Evolutionary conservation across 2,797 vertebrate species (phyloP).

Genomic region (Cynodonichthys magdalenae): DNA sequence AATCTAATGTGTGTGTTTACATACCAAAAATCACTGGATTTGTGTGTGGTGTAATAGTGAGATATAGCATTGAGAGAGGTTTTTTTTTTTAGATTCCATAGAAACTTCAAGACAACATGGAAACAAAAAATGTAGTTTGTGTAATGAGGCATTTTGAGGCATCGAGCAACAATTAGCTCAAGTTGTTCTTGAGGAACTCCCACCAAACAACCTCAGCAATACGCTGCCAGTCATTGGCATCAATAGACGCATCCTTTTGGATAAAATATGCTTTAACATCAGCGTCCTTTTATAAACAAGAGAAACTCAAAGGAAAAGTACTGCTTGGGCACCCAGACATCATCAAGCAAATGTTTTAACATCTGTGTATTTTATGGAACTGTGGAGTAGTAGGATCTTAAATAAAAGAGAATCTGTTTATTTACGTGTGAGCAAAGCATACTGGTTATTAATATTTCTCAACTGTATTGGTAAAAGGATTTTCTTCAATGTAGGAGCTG

Average conservation of each 20-base stretch:
- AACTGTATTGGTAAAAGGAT: background rate
- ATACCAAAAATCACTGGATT: conserved; percentile 8
- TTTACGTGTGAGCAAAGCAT: conserved; percentile 1
- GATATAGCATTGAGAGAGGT: no score
- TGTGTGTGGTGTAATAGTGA: background rate
- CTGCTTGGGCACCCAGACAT: background rate
- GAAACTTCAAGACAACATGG: background rate
- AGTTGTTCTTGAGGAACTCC: conserved; percentile 6
- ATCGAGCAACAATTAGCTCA: background rate
- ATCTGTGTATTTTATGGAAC: background rate
- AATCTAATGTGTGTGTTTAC: conserved; percentile 21
- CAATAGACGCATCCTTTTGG: background rate
- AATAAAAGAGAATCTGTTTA: background rate
- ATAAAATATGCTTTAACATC: background rate
- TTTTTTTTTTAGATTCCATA: no score
- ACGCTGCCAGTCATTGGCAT: background rate
- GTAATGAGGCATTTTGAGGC: conserved; percentile 1
- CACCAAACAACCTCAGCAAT: conserved; percentile 2
- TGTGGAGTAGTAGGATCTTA: conserved; percentile 1
- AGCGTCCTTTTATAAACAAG: background rate
- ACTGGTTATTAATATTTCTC: background rate
- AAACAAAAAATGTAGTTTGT: background rate
- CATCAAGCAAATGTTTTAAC: conserved; percentile 4
- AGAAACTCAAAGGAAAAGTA: conserved; percentile 11
- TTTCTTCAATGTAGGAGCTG: background rate